A percentile compares a stretch with the other conserved stretches of the same genome.
These are phyloP conservation scores for Irena cyanogastra DNA, from an alignment of 2,113 vertebrate genomes.

Conservation along the genomic window DNA sequence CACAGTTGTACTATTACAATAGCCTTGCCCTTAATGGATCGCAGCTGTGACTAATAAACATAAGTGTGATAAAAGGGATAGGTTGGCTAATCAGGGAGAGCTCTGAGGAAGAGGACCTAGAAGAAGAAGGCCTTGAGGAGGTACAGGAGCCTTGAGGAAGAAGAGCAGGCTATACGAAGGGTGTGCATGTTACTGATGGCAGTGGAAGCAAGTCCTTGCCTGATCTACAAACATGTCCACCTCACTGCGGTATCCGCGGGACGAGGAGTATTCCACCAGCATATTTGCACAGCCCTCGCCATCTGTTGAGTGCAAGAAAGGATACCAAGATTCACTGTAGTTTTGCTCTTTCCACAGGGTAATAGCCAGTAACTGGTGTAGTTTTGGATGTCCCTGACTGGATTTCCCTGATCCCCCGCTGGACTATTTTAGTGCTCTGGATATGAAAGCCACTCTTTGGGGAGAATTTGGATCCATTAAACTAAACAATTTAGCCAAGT, in stretches of 20 bases:
- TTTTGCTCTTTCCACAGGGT: slow-evolving; percentile 99
- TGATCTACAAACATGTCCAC: slow-evolving; percentile 98
- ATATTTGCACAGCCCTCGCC: slow-evolving; percentile 95
- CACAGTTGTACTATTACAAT: neutral
- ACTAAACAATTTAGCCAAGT: slow-evolving; percentile 90
- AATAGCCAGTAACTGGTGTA: slow-evolving; percentile 93
- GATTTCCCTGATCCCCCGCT: slow-evolving; percentile 90
- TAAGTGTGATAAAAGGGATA: neutral
- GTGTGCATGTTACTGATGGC: neutral
- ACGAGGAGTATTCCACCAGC: slow-evolving; percentile 92
- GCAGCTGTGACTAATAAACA: neutral
- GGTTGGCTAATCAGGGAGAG: neutral
- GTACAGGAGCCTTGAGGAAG: neutral
- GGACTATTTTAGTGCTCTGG: slow-evolving; percentile 96
- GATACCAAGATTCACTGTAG: slow-evolving; percentile 98
- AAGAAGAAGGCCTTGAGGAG: too few relatives aligned
- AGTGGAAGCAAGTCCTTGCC: neutral
- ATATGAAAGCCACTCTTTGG: slow-evolving; percentile 92
- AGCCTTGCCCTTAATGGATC: neutral
- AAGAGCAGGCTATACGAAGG: neutral
- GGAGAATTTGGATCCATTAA: slow-evolving; percentile 96
- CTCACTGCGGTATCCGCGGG: slow-evolving; percentile 89
- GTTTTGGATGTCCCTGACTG: slow-evolving; percentile 90
- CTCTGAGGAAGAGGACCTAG: neutral
- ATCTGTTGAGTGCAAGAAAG: slow-evolving; percentile 95